Conservation (phyloP, 2,797 vertebrate species). For the Denticeps clupeoides region DNA sequence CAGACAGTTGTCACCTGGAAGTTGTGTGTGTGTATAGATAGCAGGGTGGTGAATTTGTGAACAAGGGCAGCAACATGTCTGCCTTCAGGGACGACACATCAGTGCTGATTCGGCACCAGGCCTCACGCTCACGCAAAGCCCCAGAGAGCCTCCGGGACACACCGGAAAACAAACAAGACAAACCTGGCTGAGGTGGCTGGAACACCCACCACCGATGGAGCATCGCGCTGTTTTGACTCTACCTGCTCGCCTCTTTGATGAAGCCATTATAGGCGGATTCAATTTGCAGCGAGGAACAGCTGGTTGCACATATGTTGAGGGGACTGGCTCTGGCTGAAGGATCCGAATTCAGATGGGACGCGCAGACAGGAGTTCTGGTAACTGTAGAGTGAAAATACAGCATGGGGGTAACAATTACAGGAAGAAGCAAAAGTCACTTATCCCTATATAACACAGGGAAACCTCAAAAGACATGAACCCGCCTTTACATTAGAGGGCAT, state of each 20-base stretch:
- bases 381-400: too few species aligned
- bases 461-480: too few species aligned
- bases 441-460: too few species aligned
- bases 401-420: too few species aligned
- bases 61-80: too few species aligned
- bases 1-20: too few species aligned
- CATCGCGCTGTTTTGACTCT: not conserved
- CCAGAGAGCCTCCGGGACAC: not conserved
- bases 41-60: not conserved
- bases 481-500: too few species aligned
- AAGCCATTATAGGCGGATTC: constrained; percentile 50
- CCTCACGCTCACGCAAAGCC: not conserved
- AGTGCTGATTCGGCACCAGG: not conserved
- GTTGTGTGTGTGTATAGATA: too few species aligned
- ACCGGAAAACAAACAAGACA: too few species aligned
- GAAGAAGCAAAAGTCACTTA: too few species aligned
- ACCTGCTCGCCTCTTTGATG: constrained; percentile 42
- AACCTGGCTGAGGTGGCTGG: not conserved
- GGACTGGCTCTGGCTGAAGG: constrained; percentile 41
- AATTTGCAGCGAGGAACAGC: constrained; percentile 50
- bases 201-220: not conserved
- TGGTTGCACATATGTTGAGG: constrained; percentile 55
- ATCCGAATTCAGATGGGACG: constrained; percentile 14
- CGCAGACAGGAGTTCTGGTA: constrained; percentile 35
- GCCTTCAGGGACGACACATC: too few species aligned